A percentile compares a stretch with the other conserved stretches of the same genome.
These are phyloP conservation scores for Anneissia japonica DNA, from an alignment of 35 echinoderm and acorn worm species.

Conservation along the genomic window DNA sequence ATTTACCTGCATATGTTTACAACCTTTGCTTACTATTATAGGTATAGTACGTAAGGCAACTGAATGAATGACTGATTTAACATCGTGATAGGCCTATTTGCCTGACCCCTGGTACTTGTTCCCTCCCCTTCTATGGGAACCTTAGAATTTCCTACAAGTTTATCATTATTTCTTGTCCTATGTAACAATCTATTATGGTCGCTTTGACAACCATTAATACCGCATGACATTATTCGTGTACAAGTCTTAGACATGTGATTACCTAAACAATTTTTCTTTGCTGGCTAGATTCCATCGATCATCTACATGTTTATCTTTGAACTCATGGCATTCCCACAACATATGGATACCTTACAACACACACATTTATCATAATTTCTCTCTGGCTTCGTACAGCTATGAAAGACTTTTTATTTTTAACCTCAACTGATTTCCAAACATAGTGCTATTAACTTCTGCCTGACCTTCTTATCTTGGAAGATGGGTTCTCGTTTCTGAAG, in stretches of 20 bases:
- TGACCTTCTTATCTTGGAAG: background rate
- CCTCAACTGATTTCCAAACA: background rate
- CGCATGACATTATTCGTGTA: too few relatives aligned
- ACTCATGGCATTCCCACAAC: background rate
- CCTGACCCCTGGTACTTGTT: background rate
- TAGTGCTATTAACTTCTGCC: background rate
- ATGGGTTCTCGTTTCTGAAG: background rate
- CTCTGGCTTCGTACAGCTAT: background rate
- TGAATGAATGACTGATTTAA: too few relatives aligned
- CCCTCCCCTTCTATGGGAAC: background rate
- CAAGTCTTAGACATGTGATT: too few relatives aligned
- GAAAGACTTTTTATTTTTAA: background rate
- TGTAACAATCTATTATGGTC: background rate
- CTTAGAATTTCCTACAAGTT: too few relatives aligned
- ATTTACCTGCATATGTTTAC: background rate
- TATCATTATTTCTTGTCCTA: background rate
- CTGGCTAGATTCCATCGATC: background rate
- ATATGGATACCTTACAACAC: background rate
- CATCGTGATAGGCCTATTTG: background rate
- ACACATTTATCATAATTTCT: background rate
- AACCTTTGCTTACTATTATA: conserved; percentile 11
- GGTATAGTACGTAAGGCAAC: background rate
- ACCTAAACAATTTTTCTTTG: background rate
- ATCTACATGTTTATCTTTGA: background rate
- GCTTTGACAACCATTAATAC: background rate